Percentiles rank a stretch among this genome's conserved stretches.
phyloP scores from a whole-genome alignment of 30 jellyfish, hydroid and myxozoan genomes.

The Chrysaora quinquecirrha region DNA sequence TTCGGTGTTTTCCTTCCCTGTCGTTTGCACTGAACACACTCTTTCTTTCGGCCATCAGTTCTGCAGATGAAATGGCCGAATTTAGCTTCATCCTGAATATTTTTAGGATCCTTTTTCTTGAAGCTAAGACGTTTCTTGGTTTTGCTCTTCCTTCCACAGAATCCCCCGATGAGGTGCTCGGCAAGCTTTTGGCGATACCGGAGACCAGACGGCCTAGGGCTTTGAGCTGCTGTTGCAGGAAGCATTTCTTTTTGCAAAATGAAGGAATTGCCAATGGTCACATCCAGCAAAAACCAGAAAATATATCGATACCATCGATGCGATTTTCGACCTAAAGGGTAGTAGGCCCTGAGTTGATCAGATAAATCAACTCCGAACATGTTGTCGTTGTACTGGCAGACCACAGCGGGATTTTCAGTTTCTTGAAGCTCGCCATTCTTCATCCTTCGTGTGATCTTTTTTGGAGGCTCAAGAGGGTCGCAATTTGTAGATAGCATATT shows the following conservation, averaged over 20 bases:
- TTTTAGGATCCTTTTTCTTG: slow-evolving; percentile 14
- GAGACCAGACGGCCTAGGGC: background rate
- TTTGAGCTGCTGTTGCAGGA: slow-evolving; percentile 14
- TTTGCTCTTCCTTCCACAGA: slow-evolving; percentile 25
- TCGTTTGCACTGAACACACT: slow-evolving; percentile 43
- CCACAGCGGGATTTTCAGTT: slow-evolving; percentile 12
- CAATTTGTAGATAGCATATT: slow-evolving; percentile 2
- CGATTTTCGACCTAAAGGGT: background rate
- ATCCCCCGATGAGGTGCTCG: slow-evolving; percentile 11
- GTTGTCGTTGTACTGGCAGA: background rate
- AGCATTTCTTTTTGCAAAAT: slow-evolving; percentile 11
- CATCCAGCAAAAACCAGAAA: slow-evolving; percentile 18
- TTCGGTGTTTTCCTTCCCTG: slow-evolving; percentile 35
- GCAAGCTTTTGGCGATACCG: background rate
- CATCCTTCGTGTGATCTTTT: background rate
- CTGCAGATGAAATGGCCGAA: slow-evolving; percentile 28
- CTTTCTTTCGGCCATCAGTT: slow-evolving; percentile 36
- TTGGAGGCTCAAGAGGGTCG: slow-evolving; percentile 11
- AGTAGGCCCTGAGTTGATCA: slow-evolving; percentile 1
- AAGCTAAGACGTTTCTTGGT: background rate
- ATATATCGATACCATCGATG: slow-evolving; percentile 19
- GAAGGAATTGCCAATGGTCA: slow-evolving; percentile 18
- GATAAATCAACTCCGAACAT: slow-evolving; percentile 10
- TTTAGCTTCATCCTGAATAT: slow-evolving; percentile 14
- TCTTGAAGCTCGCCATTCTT: slow-evolving; percentile 23